Evolutionary conservation across 2,888 invertebrate genomes (phyloP).

Genomic region (Hetaerina titia): DNA sequence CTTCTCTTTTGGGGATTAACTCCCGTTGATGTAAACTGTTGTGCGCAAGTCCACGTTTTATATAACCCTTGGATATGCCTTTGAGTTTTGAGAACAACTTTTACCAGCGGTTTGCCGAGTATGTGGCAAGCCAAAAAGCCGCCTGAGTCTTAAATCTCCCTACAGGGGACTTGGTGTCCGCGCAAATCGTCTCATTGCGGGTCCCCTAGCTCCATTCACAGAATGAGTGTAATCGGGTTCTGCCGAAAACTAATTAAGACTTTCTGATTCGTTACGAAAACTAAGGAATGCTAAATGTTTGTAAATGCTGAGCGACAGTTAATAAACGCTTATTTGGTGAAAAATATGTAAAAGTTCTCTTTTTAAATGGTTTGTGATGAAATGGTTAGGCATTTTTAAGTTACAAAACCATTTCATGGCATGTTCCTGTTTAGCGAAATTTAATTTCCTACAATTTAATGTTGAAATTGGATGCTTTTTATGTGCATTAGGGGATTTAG

Average conservation of each 20-base stretch:
- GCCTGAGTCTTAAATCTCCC: slow-evolving; percentile 21
- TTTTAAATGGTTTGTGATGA: no score
- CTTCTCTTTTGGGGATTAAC: not conserved
- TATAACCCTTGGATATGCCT: slow-evolving; percentile 7
- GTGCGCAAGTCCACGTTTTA: not conserved
- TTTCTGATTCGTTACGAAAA: not conserved
- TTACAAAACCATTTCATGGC: no score
- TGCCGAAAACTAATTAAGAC: slow-evolving; percentile 39
- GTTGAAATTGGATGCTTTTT: no score
- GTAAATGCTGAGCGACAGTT: no score
- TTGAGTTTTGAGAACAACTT: not conserved
- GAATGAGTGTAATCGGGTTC: not conserved
- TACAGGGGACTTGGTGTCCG: not conserved
- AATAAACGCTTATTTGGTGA: no score
- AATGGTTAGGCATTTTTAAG: no score
- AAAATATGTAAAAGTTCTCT: no score
- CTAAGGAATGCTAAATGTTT: no score
- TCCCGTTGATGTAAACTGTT: not conserved
- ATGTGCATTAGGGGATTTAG: no score
- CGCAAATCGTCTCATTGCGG: not conserved
- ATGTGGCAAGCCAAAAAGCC: slow-evolving; percentile 30
- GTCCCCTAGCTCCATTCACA: not conserved
- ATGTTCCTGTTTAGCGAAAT: no score
- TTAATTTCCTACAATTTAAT: no score
- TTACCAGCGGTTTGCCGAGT: slow-evolving; percentile 18